Percentiles rank a stretch among this genome's conserved stretches.
Conservation (phyloP, 2,888 invertebrate species). For the Baronia brevicornis region DNA sequence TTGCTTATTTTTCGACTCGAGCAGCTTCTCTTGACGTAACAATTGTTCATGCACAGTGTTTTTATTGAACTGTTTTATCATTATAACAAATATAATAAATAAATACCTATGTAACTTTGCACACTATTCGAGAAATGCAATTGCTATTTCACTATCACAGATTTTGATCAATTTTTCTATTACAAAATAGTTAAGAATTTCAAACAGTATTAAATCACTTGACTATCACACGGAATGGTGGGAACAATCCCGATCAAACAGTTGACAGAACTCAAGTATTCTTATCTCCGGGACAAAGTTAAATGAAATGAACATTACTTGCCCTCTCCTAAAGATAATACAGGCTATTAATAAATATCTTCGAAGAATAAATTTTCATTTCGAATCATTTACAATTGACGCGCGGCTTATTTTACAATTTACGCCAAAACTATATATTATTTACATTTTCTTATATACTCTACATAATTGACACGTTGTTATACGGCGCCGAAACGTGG, state of each 20-base stretch:
- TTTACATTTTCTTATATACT: too few species aligned
- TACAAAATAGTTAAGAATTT: too few species aligned
- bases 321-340: slow-evolving; percentile 38
- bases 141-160: slow-evolving; percentile 6
- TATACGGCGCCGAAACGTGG: too few species aligned
- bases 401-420: slow-evolving; percentile 14
- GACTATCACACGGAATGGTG: slow-evolving; percentile 4
- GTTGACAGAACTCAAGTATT: slow-evolving; percentile 29
- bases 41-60: slow-evolving; percentile 52
- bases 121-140: not conserved
- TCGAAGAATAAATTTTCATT: slow-evolving; percentile 30
- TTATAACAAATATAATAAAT: slow-evolving; percentile 22
- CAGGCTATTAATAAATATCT: slow-evolving; percentile 34
- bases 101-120: slow-evolving; percentile 1
- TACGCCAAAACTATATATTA: slow-evolving; percentile 5
- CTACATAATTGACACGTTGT: too few species aligned
- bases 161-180: not conserved
- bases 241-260: slow-evolving; percentile 16
- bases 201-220: too few species aligned
- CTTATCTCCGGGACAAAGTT: slow-evolving; percentile 30
- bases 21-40: slow-evolving; percentile 41
- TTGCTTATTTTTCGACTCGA: slow-evolving; percentile 39
- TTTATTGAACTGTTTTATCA: slow-evolving; percentile 58
- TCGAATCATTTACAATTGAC: slow-evolving; percentile 26
- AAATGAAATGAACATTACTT: slow-evolving; percentile 29